Conservation (phyloP, 2,888 invertebrate species). For the Aphodius sticticus region DNA sequence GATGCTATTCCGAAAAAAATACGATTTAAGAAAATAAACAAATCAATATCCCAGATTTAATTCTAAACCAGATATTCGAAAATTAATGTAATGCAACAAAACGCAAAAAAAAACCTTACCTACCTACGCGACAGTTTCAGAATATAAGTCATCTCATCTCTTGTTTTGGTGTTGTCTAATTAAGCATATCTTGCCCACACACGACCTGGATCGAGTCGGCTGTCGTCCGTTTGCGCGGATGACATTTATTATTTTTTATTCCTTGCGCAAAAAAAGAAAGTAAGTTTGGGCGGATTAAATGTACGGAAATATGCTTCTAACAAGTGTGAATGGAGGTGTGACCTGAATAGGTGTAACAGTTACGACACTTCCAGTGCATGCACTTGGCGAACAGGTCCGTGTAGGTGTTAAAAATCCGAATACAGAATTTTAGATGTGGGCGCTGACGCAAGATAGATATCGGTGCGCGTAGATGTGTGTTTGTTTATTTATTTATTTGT, state of each 20-base stretch:
- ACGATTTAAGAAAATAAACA: too few relatives aligned
- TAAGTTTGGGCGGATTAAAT: neutral
- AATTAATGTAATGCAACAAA: too few relatives aligned
- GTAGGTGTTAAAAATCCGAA: neutral
- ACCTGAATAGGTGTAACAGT: neutral
- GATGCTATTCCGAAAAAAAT: too few relatives aligned
- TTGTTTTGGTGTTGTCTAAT: neutral
- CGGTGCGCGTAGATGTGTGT: too few relatives aligned
- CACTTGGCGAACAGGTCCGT: neutral
- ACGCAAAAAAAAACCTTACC: too few relatives aligned
- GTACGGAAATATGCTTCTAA: constrained; percentile 4
- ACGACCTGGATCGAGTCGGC: neutral
- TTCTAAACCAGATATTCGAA: too few relatives aligned
- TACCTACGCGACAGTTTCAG: too few relatives aligned
- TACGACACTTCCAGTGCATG: neutral
- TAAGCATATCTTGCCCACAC: neutral
- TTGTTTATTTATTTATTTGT: too few relatives aligned
- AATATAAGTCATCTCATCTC: neutral
- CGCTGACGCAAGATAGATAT: neutral
- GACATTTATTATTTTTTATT: neutral
- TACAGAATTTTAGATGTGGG: neutral
- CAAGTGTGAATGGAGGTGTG: neutral
- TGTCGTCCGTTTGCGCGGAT: neutral
- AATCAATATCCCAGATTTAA: too few relatives aligned
- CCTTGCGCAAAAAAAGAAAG: neutral